Conservation (phyloP, 1,140 invertebrate genomes). For the Drosophila gunungcola region DNA sequence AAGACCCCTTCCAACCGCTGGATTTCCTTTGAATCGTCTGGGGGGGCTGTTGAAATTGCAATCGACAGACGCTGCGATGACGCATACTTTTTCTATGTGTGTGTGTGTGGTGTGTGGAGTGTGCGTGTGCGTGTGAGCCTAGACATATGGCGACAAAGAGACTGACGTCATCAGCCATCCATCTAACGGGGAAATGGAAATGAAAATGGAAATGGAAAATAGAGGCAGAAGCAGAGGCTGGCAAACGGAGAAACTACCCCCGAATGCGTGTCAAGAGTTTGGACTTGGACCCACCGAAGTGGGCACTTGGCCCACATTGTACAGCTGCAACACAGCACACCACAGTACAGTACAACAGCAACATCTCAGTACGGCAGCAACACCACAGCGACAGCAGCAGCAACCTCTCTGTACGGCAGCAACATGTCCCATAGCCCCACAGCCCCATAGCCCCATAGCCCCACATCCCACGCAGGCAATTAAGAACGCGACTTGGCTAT, state of each 20-base stretch:
- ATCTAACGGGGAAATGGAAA: slow-evolving; percentile 15
- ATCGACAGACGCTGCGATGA: slow-evolving; percentile 67
- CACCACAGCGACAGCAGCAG: slow-evolving; percentile 14
- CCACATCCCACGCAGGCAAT: slow-evolving; percentile 75
- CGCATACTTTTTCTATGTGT: slow-evolving; percentile 56
- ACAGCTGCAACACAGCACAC: slow-evolving; percentile 30
- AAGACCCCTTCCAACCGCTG: slow-evolving; percentile 18
- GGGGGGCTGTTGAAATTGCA: slow-evolving; percentile 73
- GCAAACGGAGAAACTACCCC: slow-evolving; percentile 46
- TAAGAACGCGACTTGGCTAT: slow-evolving; percentile 77
- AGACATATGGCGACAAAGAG: slow-evolving; percentile 78
- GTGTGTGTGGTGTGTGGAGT: slow-evolving; percentile 9
- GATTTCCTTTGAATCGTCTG: slow-evolving; percentile 14
- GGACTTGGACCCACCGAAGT: slow-evolving; percentile 51
- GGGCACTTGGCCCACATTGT: slow-evolving; percentile 46
- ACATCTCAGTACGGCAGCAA: slow-evolving; percentile 9
- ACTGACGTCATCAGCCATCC: slow-evolving; percentile 70
- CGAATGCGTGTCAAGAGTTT: slow-evolving; percentile 59
- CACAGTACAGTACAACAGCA: slow-evolving; percentile 24
- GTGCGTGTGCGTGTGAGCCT: slow-evolving; percentile 25
- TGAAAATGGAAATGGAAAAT: slow-evolving; percentile 9
- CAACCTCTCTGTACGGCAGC: slow-evolving; percentile 10
- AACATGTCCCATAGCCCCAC: slow-evolving; percentile 46
- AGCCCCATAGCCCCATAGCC: slow-evolving; percentile 51
- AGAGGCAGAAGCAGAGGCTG: slow-evolving; percentile 13